Conservation (phyloP, 2,888 invertebrate species). For the Tinea trinotella region DNA sequence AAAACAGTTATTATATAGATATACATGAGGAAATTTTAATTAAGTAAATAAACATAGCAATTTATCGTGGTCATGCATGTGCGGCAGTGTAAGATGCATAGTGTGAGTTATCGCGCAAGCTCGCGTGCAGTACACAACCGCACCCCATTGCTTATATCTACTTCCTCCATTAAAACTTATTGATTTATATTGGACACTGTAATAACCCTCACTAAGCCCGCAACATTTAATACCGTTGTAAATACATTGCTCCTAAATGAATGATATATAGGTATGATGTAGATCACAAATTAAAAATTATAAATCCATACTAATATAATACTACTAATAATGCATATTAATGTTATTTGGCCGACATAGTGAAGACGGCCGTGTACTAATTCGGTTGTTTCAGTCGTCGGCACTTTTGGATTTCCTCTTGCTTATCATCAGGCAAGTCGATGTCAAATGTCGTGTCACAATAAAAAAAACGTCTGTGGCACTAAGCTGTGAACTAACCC, state of each 20-base stretch:
- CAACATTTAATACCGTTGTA: not conserved
- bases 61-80: constrained; percentile 5
- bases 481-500: no score
- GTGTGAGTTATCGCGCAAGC: constrained; percentile 4
- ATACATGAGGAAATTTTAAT: constrained; percentile 8
- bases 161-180: constrained; percentile 18
- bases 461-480: no score
- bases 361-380: no score
- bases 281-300: not conserved
- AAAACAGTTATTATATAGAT: not conserved
- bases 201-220: constrained; percentile 8
- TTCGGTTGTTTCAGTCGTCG: no score
- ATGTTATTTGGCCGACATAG: no score
- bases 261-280: not conserved
- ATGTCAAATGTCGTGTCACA: no score
- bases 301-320: no score
- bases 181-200: constrained; percentile 14
- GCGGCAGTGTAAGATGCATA: constrained; percentile 11
- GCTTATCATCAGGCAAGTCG: no score
- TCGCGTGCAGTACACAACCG: constrained; percentile 11
- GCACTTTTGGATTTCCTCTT: no score
- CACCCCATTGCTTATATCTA: constrained; percentile 4
- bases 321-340: no score
- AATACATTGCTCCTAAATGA: not conserved
- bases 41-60: constrained; percentile 1